These are phyloP conservation scores for Littorina saxatilis DNA, from an alignment of 1,140 invertebrate species.

Conservation along the genomic window DNA sequence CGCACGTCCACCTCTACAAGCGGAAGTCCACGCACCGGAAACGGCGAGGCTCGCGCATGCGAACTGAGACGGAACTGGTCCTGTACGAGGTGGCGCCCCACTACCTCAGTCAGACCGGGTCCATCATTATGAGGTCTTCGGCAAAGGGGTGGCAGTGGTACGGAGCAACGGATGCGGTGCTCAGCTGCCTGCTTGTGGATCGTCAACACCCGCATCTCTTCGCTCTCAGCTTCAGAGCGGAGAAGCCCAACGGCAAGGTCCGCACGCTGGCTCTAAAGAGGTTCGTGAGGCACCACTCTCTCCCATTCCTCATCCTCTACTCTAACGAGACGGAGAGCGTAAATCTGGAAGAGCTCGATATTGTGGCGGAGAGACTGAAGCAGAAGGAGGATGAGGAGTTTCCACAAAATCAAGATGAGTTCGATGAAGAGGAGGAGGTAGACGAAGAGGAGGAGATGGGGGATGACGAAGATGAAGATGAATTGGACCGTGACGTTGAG, in stretches of 20 bases:
- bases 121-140: constrained; percentile 55
- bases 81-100: constrained; percentile 67
- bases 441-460: background rate
- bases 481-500: background rate
- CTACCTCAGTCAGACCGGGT: constrained; percentile 57
- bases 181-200: constrained; percentile 60
- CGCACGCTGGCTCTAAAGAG: constrained; percentile 56
- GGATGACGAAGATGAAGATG: background rate
- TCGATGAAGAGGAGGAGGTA: background rate
- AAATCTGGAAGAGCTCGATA: constrained; percentile 60
- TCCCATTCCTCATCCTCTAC: constrained; percentile 75
- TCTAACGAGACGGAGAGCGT: constrained; percentile 73
- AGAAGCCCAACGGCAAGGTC: constrained; percentile 53
- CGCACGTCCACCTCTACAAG: constrained; percentile 74
- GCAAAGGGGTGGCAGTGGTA: constrained; percentile 69
- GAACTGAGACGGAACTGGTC: constrained; percentile 57
- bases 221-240: constrained; percentile 64
- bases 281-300: constrained; percentile 65
- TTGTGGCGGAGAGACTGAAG: constrained; percentile 54
- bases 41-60: constrained; percentile 44
- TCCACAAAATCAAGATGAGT: background rate
- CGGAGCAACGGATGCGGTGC: constrained; percentile 67
- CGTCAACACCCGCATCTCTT: constrained; percentile 61
- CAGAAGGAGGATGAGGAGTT: background rate
- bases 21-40: constrained; percentile 53